Evolutionary conservation across 2,113 vertebrate species (phyloP).

Genomic region (Xyliphius kryptos): DNA sequence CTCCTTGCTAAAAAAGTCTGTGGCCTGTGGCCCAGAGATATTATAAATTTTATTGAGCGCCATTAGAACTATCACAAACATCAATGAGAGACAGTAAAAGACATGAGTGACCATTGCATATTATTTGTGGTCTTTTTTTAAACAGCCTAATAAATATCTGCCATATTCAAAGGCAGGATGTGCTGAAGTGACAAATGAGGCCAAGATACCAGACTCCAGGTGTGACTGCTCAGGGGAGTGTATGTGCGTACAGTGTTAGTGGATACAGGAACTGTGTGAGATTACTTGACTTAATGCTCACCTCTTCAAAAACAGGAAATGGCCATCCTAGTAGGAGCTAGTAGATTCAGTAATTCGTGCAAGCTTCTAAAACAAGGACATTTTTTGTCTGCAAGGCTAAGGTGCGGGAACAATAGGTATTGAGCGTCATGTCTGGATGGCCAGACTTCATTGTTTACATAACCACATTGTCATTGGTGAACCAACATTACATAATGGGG

Average conservation of each 20-base stretch:
- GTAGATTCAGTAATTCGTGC: slow-evolving; percentile 43
- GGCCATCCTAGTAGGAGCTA: slow-evolving; percentile 50
- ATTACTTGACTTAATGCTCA: slow-evolving; percentile 50
- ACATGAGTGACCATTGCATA: slow-evolving; percentile 9
- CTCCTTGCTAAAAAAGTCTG: no score
- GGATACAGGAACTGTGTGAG: slow-evolving; percentile 56
- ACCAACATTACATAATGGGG: slow-evolving; percentile 34
- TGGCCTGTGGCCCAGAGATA: no score
- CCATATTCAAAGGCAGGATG: slow-evolving; percentile 46
- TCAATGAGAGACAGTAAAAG: not conserved
- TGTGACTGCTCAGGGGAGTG: slow-evolving; percentile 38
- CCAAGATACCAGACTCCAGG: slow-evolving; percentile 33
- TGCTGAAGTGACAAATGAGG: slow-evolving; percentile 39
- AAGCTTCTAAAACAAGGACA: slow-evolving; percentile 44
- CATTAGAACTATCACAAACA: no score
- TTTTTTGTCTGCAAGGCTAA: slow-evolving; percentile 35
- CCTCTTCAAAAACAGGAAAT: slow-evolving; percentile 57
- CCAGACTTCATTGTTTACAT: slow-evolving; percentile 61
- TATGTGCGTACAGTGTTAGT: slow-evolving; percentile 35
- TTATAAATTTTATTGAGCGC: no score
- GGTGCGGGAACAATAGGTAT: slow-evolving; percentile 64
- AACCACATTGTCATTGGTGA: slow-evolving; percentile 49
- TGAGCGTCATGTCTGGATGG: slow-evolving; percentile 39
- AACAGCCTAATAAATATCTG: slow-evolving; percentile 45
- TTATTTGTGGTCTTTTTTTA: slow-evolving; percentile 29